These are phyloP conservation scores for Nipponia nippon DNA, from an alignment of 2,113 vertebrate genomes.

Conservation along the genomic window DNA sequence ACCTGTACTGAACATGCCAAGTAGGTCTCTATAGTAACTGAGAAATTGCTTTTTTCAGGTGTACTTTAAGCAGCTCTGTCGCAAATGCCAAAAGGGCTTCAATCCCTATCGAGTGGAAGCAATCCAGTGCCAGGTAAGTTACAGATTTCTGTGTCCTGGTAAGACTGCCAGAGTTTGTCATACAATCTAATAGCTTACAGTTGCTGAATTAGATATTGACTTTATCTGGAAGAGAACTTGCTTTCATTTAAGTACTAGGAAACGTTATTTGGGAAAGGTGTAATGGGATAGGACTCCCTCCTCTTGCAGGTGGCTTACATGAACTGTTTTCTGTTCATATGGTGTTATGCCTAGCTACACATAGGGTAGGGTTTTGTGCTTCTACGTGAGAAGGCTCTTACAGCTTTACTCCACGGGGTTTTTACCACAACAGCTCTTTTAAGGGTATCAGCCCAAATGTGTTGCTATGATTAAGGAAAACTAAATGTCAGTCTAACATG, in stretches of 20 bases:
- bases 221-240: neutral
- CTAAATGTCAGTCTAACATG: neutral
- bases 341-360: rapidly evolving
- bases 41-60: constrained; percentile 73
- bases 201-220: neutral
- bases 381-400: neutral
- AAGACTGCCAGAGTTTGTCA: neutral
- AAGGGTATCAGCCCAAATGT: neutral
- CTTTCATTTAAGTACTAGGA: neutral
- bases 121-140: constrained; percentile 89
- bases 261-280: neutral
- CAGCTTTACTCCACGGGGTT: neutral
- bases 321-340: rapidly evolving
- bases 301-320: neutral
- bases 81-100: constrained; percentile 88
- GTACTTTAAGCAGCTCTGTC: constrained; percentile 97
- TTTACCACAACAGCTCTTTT: neutral
- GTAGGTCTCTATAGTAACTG: neutral
- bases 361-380: neutral
- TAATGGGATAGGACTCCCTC: neutral
- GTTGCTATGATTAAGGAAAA: neutral
- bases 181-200: too few relatives aligned
- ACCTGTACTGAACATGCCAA: neutral
- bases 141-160: neutral
- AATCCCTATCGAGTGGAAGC: constrained; percentile 95